Evolutionary conservation across 2,113 vertebrate species (phyloP), one percentile per base, ranked within the genome.

Genomic region (Rhagologus leucostigma): DNA sequence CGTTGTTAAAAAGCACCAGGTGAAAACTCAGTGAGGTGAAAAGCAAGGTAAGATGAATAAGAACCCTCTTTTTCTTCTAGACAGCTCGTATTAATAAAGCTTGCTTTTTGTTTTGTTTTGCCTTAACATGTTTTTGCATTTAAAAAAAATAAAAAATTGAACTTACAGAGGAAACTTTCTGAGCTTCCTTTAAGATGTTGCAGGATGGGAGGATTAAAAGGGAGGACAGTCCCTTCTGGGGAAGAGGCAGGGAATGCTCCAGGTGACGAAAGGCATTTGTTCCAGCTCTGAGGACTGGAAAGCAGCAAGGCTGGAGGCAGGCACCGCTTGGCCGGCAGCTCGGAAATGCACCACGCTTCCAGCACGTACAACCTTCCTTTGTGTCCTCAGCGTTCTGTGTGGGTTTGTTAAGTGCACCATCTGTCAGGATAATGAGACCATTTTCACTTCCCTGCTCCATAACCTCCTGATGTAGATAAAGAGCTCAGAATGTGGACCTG

Each of bases 381-480:
- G 77, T 87, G 60, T 87, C 77, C 64, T 74, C 57, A 2, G 27
- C 10, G 41, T 73, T 35, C 87, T 65, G 62, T 37, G 63, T 83
- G 76, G 85, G 68, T 90, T 92, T 90, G 87, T 33, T 74, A 75
- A 84, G 68, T 41, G 79, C 44, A 81, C 83, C 86, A 75, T 95
- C 93, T 95, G 86, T 89, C 39, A 81, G 83, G 42, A 63, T 91
- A 89, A 92, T 37, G 35, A 84, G 86, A 63, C 64, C 30, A 19
- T 90, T 95, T 96, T 88, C 39, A n/a, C 73, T 85, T 86, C 68
- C 33, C 68, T 88, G 50, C 67, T 96, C 63, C 33, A 59, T 88
- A 93, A 81, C 41, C 26, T 88, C 42, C 68, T 50, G 55, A 23
- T 84, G 42, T 3, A 67, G 63, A 67, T 37, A 24, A 75, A 94